Evolutionary conservation across 2,797 vertebrate genomes (phyloP).

Genomic region (Florisuga fusca): DNA sequence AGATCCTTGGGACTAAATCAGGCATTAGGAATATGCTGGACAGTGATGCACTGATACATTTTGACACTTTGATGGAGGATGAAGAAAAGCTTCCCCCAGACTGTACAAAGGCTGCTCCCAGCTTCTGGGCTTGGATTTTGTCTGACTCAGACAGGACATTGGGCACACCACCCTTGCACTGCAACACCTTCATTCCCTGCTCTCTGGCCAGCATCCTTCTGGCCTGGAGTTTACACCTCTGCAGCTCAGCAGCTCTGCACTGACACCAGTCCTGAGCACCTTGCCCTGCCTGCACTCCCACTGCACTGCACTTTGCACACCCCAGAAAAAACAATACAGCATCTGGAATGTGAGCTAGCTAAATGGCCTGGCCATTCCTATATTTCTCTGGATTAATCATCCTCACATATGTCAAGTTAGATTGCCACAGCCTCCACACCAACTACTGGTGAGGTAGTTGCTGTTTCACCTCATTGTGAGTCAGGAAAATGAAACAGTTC

Average conservation of each 20-base stretch:
- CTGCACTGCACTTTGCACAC: not conserved
- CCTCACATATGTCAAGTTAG: not conserved
- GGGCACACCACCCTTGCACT: not conserved
- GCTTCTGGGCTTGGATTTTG: not conserved
- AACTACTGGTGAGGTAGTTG: not conserved
- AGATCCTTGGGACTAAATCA: not conserved
- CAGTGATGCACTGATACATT: not conserved
- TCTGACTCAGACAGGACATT: not conserved
- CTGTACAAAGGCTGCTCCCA: not conserved
- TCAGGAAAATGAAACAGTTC: conserved; percentile 16
- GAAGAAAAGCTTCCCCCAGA: not conserved
- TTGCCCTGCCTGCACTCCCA: not conserved
- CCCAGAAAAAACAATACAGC: not conserved
- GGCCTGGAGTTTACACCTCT: not conserved
- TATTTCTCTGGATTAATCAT: not conserved
- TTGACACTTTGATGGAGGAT: not conserved
- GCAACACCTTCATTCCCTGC: not conserved
- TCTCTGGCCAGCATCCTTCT: not conserved
- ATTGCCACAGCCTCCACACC: conserved; percentile 7
- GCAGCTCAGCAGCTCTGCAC: not conserved
- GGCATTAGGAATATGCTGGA: not conserved
- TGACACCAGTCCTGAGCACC: not conserved
- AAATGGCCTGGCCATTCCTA: not conserved
- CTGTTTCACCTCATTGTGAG: conserved; percentile 34
- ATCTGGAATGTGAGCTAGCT: not conserved